These are phyloP conservation scores for Caenorhabditis panamensis DNA, from an alignment of 2,888 invertebrate genomes.

Conservation along the genomic window DNA sequence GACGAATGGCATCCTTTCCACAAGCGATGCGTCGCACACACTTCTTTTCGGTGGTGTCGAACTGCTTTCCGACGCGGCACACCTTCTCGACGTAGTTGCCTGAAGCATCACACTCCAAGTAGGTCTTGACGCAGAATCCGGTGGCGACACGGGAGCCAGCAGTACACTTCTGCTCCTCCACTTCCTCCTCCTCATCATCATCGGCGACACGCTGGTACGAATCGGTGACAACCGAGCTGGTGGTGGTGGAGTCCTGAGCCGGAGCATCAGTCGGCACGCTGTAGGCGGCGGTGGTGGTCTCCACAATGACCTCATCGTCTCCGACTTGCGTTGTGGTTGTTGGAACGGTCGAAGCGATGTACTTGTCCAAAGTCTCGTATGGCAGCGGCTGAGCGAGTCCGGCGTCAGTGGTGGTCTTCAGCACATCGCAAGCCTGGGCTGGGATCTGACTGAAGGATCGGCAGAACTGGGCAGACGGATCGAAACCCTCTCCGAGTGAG, in stretches of 20 bases:
- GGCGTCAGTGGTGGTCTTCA: conserved; percentile 41
- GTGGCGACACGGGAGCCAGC: conserved; percentile 35
- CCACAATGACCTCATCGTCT: not conserved
- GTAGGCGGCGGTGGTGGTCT: conserved; percentile 10
- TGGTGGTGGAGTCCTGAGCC: conserved; percentile 15
- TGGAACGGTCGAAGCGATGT: conserved; percentile 13
- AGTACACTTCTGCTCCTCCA: conserved; percentile 30
- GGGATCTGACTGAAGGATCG: conserved; percentile 38
- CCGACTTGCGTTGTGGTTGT: conserved; percentile 8
- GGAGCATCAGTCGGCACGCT: conserved; percentile 2
- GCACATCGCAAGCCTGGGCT: conserved; percentile 23
- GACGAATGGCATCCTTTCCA: conserved; percentile 42
- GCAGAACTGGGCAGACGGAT: conserved; percentile 37
- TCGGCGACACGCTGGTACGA: conserved; percentile 8
- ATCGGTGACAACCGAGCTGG: not conserved
- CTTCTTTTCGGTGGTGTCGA: conserved; percentile 46
- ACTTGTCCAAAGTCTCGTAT: conserved; percentile 30
- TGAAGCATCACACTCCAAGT: too few relatives aligned
- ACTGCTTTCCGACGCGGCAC: conserved; percentile 49
- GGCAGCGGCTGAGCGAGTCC: conserved; percentile 38
- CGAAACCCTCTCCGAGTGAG: conserved; percentile 47
- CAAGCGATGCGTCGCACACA: conserved; percentile 46
- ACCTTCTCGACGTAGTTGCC: conserved; percentile 24
- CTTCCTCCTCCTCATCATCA: conserved; percentile 12
- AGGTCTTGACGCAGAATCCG: conserved; percentile 37